These are phyloP conservation scores for Falco punctatus DNA, from an alignment of 2,113 vertebrate species.

Conservation along the genomic window DNA sequence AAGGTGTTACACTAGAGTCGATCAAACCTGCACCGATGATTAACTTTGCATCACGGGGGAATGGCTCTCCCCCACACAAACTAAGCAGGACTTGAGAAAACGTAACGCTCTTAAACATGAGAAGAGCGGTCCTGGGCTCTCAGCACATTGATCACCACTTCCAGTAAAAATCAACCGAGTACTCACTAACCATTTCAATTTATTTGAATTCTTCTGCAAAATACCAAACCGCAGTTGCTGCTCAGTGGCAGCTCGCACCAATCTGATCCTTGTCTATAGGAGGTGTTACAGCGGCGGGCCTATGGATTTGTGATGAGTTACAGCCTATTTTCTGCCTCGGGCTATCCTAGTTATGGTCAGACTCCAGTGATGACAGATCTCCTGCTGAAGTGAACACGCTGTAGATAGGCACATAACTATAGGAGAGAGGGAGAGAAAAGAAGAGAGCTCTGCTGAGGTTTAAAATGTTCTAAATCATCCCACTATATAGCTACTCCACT, in stretches of 20 bases:
- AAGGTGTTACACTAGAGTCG: not conserved
- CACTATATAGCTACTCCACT: not conserved
- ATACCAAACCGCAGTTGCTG: not conserved
- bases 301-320: conserved; percentile 17
- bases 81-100: not conserved
- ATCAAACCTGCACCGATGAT: not conserved
- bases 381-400: not conserved
- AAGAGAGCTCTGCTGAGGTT: not conserved
- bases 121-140: not conserved
- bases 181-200: not conserved
- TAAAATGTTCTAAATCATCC: conserved; percentile 51
- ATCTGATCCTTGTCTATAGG: not conserved
- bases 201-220: not conserved
- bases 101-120: not conserved
- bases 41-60: not conserved
- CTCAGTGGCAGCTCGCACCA: not conserved
- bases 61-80: not conserved
- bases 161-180: not conserved
- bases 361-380: not conserved
- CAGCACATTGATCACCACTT: not conserved
- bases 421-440: not conserved
- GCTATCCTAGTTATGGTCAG: not conserved
- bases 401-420: not conserved
- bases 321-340: not conserved
- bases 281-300: not conserved